phyloP scores from a whole-genome alignment of 2,113 vertebrate genomes.

The Nansenia antarctica region DNA sequence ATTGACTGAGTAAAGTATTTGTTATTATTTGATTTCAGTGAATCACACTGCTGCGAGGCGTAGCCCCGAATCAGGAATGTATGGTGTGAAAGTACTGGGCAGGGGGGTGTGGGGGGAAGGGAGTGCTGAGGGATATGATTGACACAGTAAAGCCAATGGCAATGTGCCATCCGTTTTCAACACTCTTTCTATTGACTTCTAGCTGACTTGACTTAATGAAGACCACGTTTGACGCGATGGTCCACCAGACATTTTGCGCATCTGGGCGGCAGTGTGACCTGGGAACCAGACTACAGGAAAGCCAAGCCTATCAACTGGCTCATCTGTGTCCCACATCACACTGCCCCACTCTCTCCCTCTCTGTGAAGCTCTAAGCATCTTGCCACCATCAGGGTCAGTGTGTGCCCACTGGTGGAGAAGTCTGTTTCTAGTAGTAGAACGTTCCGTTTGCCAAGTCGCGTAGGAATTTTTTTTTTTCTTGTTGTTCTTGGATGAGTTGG shows the following conservation, averaged over 20 bases:
- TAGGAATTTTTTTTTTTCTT: neutral
- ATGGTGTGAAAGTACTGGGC: no score
- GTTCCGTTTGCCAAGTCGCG: neutral
- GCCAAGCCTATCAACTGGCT: neutral
- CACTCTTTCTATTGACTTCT: no score
- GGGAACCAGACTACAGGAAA: neutral
- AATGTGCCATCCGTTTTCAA: no score
- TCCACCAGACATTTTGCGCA: neutral
- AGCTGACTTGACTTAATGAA: no score
- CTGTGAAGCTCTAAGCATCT: neutral
- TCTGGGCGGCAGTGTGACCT: neutral
- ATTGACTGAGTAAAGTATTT: no score
- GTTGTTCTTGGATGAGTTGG: conserved; percentile 32
- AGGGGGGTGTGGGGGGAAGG: no score
- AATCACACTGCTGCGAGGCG: no score
- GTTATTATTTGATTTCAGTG: no score
- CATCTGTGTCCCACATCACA: neutral
- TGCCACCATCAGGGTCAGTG: neutral
- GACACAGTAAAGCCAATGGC: no score
- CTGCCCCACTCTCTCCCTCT: neutral
- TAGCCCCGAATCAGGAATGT: no score
- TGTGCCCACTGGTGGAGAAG: neutral
- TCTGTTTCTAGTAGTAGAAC: neutral
- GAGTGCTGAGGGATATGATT: no score
- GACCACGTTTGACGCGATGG: no score